These are phyloP conservation scores for Belgica antarctica DNA, from an alignment of 2,888 invertebrate genomes.

Conservation along the genomic window DNA sequence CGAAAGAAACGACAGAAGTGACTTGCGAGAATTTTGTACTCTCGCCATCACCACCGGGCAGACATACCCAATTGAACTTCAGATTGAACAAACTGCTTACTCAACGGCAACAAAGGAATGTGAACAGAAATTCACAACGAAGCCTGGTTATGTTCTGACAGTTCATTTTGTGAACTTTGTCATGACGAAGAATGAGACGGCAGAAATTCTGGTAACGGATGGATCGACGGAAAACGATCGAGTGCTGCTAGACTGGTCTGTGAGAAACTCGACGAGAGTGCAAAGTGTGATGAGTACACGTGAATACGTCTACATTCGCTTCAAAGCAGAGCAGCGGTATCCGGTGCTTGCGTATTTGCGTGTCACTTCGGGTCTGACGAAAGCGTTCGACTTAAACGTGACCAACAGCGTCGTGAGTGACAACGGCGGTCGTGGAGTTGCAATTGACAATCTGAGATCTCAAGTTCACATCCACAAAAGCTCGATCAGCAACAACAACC, in stretches of 20 bases:
- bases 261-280: constrained; percentile 82
- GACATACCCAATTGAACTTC: constrained; percentile 81
- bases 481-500: constrained; percentile 80
- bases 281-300: constrained; percentile 82
- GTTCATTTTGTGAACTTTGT: constrained; percentile 80
- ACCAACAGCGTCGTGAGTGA: constrained; percentile 79
- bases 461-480: constrained; percentile 81
- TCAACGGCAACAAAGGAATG: constrained; percentile 70
- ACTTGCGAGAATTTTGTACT: constrained; percentile 81
- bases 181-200: constrained; percentile 72
- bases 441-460: constrained; percentile 85
- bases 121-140: constrained; percentile 75
- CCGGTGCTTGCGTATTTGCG: constrained; percentile 75
- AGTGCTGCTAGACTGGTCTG: constrained; percentile 66
- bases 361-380: constrained; percentile 71
- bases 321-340: constrained; percentile 69
- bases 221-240: constrained; percentile 70
- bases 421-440: constrained; percentile 93
- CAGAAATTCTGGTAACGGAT: constrained; percentile 73
- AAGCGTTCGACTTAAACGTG: constrained; percentile 83
- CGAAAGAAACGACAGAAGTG: constrained; percentile 70
- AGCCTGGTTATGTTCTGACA: constrained; percentile 76
- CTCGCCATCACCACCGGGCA: constrained; percentile 79
- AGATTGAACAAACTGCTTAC: constrained; percentile 75
- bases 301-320: constrained; percentile 76